Percentiles rank a stretch among this genome's conserved stretches.
phyloP scores from a whole-genome alignment of 2,888 invertebrate genomes.

The Phymatocera aterrima region DNA sequence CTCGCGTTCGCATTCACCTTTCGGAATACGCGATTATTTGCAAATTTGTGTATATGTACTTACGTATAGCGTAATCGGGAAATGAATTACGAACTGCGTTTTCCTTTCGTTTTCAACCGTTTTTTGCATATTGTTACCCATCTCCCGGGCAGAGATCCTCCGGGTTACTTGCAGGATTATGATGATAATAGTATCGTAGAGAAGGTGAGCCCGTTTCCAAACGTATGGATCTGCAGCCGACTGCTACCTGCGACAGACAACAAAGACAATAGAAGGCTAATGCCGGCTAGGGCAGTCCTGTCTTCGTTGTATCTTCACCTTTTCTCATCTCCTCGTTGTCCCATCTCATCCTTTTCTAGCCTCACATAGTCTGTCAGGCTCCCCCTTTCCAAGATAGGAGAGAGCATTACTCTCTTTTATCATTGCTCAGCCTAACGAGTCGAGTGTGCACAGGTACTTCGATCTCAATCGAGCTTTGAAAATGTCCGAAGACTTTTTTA shows the following conservation, averaged over 20 bases:
- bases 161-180: neutral
- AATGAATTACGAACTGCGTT: neutral
- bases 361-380: conserved; percentile 11
- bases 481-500: neutral
- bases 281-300: conserved; percentile 51
- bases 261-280: conserved; percentile 59
- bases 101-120: neutral
- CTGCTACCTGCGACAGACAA: conserved; percentile 44
- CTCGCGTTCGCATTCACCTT: too few species aligned
- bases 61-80: neutral
- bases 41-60: too few species aligned
- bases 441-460: conserved; percentile 50
- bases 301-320: conserved; percentile 24
- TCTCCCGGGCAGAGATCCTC: neutral
- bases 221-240: conserved; percentile 9
- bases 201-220: conserved; percentile 1
- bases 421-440: conserved; percentile 13
- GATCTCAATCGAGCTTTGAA: conserved; percentile 49
- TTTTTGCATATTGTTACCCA: neutral
- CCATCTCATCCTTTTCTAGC: neutral
- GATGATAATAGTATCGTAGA: neutral
- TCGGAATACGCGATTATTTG: too few species aligned
- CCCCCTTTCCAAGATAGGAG: neutral
- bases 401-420: neutral
- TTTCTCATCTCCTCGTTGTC: conserved; percentile 18